A percentile compares a stretch with the other conserved stretches of the same genome.
These are phyloP conservation scores for Clivina fossor DNA, from an alignment of 2,888 invertebrate genomes.

Conservation along the genomic window DNA sequence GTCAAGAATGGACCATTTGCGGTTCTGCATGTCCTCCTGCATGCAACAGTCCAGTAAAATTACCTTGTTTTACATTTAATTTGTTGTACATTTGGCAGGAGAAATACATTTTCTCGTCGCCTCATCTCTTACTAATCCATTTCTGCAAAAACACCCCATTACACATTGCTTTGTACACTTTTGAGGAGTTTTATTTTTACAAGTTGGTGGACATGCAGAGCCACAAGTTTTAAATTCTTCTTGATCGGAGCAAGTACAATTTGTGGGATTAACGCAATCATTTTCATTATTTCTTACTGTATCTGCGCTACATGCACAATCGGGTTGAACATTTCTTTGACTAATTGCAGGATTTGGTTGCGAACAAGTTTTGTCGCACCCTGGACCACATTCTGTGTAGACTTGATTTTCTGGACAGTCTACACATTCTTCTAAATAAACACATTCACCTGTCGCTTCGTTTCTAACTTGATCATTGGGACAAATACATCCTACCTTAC, in stretches of 20 bases:
- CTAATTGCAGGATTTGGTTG: not conserved
- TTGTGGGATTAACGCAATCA: not conserved
- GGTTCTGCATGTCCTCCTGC: too few species aligned
- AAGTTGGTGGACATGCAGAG: not conserved
- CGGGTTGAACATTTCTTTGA: not conserved
- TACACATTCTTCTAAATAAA: conserved; percentile 16
- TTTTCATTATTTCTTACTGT: not conserved
- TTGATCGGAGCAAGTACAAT: too few species aligned
- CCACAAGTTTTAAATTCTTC: too few species aligned
- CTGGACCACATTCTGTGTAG: not conserved
- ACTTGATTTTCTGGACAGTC: not conserved
- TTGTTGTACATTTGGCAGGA: conserved; percentile 14
- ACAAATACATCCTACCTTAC: not conserved
- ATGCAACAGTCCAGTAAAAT: too few species aligned
- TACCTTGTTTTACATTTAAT: too few species aligned
- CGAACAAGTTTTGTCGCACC: not conserved
- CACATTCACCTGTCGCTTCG: conserved; percentile 5
- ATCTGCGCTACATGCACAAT: too few species aligned
- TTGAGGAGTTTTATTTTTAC: not conserved
- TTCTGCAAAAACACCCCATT: conserved; percentile 36
- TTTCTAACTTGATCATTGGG: not conserved
- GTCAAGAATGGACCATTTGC: too few species aligned
- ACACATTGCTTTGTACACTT: conserved; percentile 30
- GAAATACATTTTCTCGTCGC: conserved; percentile 34
- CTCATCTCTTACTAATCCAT: conserved; percentile 30